phyloP scores from a whole-genome alignment of 2,797 vertebrate genomes.

The Okamejei kenojei region DNA sequence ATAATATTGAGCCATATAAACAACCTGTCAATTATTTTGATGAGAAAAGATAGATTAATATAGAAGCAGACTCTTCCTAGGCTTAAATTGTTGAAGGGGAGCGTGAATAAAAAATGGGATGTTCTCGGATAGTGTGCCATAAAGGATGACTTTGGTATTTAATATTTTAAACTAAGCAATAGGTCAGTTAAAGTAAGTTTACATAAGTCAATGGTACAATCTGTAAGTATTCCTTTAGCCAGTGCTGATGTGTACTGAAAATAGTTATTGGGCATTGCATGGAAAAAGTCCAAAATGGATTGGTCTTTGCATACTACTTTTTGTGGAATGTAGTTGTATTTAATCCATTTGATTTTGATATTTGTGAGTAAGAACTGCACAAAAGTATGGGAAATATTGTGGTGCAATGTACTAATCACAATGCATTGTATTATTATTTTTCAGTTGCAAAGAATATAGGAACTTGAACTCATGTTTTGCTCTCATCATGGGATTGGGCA shows the following conservation, averaged over 20 bases:
- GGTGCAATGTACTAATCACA: constrained; percentile 41
- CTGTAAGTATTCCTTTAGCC: not conserved
- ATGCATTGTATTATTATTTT: constrained; percentile 51
- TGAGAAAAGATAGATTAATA: not conserved
- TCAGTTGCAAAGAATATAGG: constrained; percentile 92
- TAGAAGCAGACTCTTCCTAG: not conserved
- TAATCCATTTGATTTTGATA: not conserved
- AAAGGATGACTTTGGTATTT: not conserved
- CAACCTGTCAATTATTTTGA: not conserved
- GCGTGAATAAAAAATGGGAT: not conserved
- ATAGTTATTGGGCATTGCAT: not conserved
- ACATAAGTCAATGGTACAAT: not conserved
- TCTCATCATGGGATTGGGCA: constrained; percentile 90
- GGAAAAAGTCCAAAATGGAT: not conserved
- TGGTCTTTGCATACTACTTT: no score
- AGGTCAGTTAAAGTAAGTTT: not conserved
- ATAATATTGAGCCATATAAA: not conserved
- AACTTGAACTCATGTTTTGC: constrained; percentile 96
- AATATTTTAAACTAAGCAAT: not conserved
- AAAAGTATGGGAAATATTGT: constrained; percentile 42
- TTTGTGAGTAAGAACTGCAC: not conserved
- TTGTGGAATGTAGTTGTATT: not conserved
- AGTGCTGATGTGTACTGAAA: not conserved
- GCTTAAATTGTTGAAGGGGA: not conserved
- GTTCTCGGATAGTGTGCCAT: not conserved